These are phyloP conservation scores for Tor tambroides DNA, from an alignment of 2,113 vertebrate species.

Conservation along the genomic window DNA sequence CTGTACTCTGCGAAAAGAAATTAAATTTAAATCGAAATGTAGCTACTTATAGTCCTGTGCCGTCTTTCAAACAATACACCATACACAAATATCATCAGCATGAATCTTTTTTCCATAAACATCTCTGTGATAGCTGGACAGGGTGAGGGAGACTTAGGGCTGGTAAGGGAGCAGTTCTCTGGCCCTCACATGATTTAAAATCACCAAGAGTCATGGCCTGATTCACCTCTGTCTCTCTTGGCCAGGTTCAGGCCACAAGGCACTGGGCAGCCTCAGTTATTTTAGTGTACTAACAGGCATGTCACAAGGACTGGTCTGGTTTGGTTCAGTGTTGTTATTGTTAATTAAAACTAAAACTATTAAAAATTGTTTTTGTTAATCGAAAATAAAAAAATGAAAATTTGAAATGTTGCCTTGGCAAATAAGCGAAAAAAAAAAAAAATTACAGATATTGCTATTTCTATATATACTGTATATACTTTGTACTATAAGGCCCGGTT, in stretches of 20 bases:
- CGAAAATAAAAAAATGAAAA: too few species aligned
- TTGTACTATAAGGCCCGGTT: too few species aligned
- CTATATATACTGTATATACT: too few species aligned
- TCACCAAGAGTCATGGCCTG: not conserved
- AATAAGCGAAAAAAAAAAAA: too few species aligned
- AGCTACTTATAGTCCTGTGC: not conserved
- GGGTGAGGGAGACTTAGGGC: conserved; percentile 18
- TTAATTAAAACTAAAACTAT: not conserved
- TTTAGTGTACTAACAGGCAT: not conserved
- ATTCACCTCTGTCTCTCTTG: conserved; percentile 20
- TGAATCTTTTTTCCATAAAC: conserved; percentile 27
- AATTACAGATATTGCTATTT: too few species aligned
- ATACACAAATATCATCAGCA: conserved; percentile 32
- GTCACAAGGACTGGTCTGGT: not conserved
- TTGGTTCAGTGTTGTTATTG: not conserved
- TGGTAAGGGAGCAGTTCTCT: conserved; percentile 24
- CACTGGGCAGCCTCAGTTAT: not conserved
- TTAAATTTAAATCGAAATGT: not conserved
- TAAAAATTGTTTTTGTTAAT: too few species aligned
- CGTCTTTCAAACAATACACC: conserved; percentile 27
- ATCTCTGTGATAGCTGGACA: conserved; percentile 1
- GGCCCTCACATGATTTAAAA: conserved; percentile 18
- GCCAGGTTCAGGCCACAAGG: not conserved
- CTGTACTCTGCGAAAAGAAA: not conserved
- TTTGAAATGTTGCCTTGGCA: too few species aligned